Percentiles rank a stretch among this genome's conserved stretches.
phyloP scores from a whole-genome alignment of 2,888 invertebrate genomes.

The Heliconius sara region DNA sequence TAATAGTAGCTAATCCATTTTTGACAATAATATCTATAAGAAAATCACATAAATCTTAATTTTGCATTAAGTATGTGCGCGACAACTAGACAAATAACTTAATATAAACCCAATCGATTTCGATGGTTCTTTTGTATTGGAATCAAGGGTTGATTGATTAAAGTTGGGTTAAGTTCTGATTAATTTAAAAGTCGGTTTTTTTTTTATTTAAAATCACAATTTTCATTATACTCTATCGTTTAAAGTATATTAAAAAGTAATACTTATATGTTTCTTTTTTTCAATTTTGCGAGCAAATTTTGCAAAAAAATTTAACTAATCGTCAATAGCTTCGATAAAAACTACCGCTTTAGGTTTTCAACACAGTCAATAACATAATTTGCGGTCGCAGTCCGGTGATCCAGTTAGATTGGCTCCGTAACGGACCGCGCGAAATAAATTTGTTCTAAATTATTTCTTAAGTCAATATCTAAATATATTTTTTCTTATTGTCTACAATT shows the following conservation, averaged over 20 bases:
- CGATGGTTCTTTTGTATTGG: too few species aligned
- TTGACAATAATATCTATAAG: too few species aligned
- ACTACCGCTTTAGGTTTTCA: neutral
- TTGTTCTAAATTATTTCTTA: neutral
- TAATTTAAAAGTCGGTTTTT: too few species aligned
- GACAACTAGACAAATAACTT: too few species aligned
- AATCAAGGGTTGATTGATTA: too few species aligned
- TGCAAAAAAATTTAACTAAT: neutral
- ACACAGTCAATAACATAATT: neutral
- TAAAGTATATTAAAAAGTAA: neutral
- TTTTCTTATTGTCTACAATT: neutral
- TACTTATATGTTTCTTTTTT: neutral
- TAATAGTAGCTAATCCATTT: too few species aligned
- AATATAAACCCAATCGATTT: too few species aligned
- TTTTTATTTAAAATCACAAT: too few species aligned
- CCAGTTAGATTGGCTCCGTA: neutral
- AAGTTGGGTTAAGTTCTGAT: too few species aligned
- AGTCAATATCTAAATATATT: neutral
- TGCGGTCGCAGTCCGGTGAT: slow-evolving; percentile 11
- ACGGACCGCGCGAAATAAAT: slow-evolving; percentile 1
- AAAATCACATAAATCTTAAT: too few species aligned
- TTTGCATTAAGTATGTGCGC: too few species aligned
- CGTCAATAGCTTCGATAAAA: neutral
- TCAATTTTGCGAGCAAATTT: neutral
- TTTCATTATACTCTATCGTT: too few species aligned